These are phyloP conservation scores for Sweltsa coloradensis DNA, from an alignment of 1,140 invertebrate species.

Conservation along the genomic window DNA sequence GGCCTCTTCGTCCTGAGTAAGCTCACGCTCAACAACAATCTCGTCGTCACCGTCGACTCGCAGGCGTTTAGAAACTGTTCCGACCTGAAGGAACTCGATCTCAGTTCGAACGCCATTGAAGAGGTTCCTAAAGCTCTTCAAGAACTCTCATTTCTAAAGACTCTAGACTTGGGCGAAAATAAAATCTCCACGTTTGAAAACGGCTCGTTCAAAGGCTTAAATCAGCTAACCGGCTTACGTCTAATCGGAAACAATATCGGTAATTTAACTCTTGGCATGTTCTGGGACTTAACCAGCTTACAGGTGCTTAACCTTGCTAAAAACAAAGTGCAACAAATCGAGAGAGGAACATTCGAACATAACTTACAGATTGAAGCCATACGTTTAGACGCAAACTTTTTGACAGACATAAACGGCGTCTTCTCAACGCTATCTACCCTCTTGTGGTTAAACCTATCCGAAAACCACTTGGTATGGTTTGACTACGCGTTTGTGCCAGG, in stretches of 20 bases:
- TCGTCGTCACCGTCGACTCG: slow-evolving; percentile 62
- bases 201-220: slow-evolving; percentile 68
- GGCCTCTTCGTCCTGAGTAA: slow-evolving; percentile 72
- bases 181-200: slow-evolving; percentile 66
- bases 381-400: slow-evolving; percentile 70
- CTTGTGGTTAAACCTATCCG: slow-evolving; percentile 77
- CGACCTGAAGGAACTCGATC: slow-evolving; percentile 77
- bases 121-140: slow-evolving; percentile 70
- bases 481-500: slow-evolving; percentile 79
- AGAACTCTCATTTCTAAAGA: slow-evolving; percentile 70
- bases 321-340: slow-evolving; percentile 75
- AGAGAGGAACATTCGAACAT: slow-evolving; percentile 65
- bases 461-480: slow-evolving; percentile 83
- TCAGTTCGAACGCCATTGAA: slow-evolving; percentile 71
- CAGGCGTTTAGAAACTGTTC: slow-evolving; percentile 84
- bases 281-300: slow-evolving; percentile 66
- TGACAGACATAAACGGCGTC: slow-evolving; percentile 76
- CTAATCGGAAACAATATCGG: slow-evolving; percentile 78
- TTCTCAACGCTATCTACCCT: slow-evolving; percentile 68
- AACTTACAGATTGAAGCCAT: slow-evolving; percentile 71
- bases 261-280: slow-evolving; percentile 71
- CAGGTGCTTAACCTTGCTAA: slow-evolving; percentile 77
- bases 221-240: slow-evolving; percentile 70
- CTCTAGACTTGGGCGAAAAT: slow-evolving; percentile 77
- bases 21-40: slow-evolving; percentile 72